Evolutionary conservation across 35 echinoderm and acorn worm genomes (phyloP).

Genomic region (Strongylocentrotus purpuratus): DNA sequence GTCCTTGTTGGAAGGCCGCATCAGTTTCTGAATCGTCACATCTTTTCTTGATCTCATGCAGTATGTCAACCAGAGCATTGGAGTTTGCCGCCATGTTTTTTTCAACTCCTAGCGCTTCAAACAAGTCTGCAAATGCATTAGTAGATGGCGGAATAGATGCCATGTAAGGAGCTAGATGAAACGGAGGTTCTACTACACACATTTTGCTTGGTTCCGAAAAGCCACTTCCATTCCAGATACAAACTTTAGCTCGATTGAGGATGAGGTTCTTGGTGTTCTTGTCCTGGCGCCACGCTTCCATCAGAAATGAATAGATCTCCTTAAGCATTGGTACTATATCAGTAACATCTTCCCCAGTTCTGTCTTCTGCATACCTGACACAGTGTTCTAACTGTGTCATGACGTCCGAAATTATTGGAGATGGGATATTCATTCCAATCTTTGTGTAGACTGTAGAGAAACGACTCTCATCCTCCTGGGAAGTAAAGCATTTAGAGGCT

Average conservation of each 20-base stretch:
- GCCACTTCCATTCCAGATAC: conserved; percentile 31
- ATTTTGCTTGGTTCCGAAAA: conserved; percentile 19
- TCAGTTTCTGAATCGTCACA: not conserved
- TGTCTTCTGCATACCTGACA: not conserved
- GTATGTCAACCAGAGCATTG: not conserved
- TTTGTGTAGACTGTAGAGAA: not conserved
- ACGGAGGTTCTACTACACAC: not conserved
- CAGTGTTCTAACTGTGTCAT: not conserved
- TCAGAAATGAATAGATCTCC: not conserved
- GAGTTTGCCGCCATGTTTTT: not conserved
- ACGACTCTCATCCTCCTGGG: not conserved
- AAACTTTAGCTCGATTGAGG: not conserved
- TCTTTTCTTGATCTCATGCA: not conserved
- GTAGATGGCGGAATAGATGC: not conserved
- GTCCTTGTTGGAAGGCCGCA: not conserved
- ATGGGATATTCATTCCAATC: not conserved
- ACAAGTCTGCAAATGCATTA: not conserved
- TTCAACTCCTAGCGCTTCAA: not conserved
- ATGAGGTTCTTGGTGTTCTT: too few species aligned
- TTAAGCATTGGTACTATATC: not conserved
- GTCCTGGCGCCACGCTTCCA: not conserved
- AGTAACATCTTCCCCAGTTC: not conserved
- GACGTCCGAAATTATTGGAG: not conserved
- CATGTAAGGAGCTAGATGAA: not conserved
- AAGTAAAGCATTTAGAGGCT: not conserved